Conservation (phyloP, 2,888 invertebrate species). For the Watsonalla binaria region DNA sequence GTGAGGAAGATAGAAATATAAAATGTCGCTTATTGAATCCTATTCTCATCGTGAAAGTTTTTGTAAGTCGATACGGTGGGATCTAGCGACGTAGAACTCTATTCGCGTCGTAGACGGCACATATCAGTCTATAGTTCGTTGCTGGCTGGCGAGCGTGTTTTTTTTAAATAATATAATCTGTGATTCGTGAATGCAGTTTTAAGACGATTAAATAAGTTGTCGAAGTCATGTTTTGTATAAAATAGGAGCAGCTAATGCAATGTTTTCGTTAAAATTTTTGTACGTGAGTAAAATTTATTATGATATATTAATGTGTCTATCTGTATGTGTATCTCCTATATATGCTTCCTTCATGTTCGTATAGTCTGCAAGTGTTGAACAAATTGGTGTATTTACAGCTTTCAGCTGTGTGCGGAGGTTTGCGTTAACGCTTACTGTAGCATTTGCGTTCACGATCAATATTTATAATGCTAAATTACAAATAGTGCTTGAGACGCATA, state of each 20-base stretch:
- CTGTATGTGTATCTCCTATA: no score
- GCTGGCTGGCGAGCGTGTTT: slow-evolving; percentile 38
- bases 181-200: slow-evolving; percentile 65
- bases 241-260: slow-evolving; percentile 35
- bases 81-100: slow-evolving; percentile 9
- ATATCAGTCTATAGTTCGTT: slow-evolving; percentile 57
- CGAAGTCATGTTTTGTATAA: slow-evolving; percentile 34
- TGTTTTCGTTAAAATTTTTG: slow-evolving; percentile 26
- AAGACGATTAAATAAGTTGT: slow-evolving; percentile 25
- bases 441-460: no score
- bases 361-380: neutral
- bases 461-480: no score
- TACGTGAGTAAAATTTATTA: slow-evolving; percentile 22
- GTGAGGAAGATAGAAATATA: no score
- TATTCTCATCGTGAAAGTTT: neutral
- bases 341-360: slow-evolving; percentile 12
- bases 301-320: slow-evolving; percentile 20
- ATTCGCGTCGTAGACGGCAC: slow-evolving; percentile 33
- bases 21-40: no score
- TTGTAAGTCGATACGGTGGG: neutral
- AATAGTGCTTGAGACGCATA: no score
- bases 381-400: neutral
- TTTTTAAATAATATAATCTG: slow-evolving; percentile 55
- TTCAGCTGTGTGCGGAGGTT: neutral
- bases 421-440: neutral